These are phyloP conservation scores for Pseudochirops cupreus DNA, from an alignment of 2,797 vertebrate species.

Conservation along the genomic window DNA sequence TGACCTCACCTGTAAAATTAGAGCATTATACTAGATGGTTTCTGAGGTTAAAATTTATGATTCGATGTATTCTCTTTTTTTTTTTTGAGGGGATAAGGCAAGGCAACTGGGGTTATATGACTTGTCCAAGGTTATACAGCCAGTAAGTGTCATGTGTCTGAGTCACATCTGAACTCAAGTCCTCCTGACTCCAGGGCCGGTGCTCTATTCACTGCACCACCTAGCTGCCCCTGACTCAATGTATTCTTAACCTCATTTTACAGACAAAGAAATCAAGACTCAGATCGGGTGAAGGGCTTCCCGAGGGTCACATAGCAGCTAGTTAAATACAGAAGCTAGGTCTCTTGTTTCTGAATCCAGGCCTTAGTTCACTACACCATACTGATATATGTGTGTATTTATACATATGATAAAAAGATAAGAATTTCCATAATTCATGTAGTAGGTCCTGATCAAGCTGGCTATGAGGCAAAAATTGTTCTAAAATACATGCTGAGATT, in stretches of 20 bases:
- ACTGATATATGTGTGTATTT: neutral
- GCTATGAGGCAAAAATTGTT: conserved; percentile 20
- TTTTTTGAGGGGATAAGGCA: no score
- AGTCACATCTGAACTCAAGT: no score
- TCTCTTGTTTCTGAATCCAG: neutral
- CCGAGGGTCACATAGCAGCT: neutral
- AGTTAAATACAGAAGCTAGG: neutral
- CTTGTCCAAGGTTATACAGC: no score
- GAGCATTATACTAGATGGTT: neutral
- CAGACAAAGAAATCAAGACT: neutral
- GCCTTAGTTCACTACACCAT: neutral
- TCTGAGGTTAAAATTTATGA: neutral
- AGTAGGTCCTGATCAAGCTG: neutral
- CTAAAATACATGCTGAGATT: neutral
- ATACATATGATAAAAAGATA: neutral
- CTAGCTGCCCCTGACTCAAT: neutral
- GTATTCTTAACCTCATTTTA: neutral
- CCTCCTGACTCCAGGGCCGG: no score
- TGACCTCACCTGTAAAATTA: neutral
- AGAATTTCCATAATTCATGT: neutral
- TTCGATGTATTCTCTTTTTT: neutral
- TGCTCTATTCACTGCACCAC: no score
- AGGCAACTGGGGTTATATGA: no score
- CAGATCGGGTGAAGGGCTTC: neutral
- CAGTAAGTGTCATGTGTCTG: no score